These are phyloP conservation scores for Phaenicophaeus curvirostris DNA, from an alignment of 2,797 vertebrate species.

Conservation along the genomic window DNA sequence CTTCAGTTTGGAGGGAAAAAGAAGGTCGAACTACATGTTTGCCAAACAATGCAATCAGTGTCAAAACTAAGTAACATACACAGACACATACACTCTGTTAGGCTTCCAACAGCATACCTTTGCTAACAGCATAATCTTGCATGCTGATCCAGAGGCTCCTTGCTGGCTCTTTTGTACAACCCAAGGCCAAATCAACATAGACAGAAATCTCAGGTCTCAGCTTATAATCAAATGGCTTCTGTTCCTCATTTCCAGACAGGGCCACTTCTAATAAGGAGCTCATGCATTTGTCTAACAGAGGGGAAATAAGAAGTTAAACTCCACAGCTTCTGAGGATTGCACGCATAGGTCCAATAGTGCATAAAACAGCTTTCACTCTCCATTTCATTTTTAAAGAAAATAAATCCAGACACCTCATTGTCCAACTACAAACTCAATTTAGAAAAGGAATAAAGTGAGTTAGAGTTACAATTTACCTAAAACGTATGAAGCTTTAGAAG, in stretches of 20 bases:
- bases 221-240: constrained; percentile 94
- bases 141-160: constrained; percentile 96
- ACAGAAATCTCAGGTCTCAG: constrained; percentile 86
- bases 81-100: rapidly evolving
- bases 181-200: constrained; percentile 90
- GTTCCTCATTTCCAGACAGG: constrained; percentile 94
- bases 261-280: constrained; percentile 92
- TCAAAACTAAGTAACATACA: neutral
- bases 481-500: neutral
- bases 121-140: constrained; percentile 96
- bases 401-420: neutral
- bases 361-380: neutral
- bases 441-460: neutral
- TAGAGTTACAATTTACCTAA: neutral
- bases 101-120: constrained; percentile 80
- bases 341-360: neutral
- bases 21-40: neutral
- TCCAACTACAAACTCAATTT: neutral
- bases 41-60: neutral
- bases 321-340: neutral
- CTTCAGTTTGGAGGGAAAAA: neutral
- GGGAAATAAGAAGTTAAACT: constrained; percentile 11
- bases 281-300: constrained; percentile 87
- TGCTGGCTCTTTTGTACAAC: constrained; percentile 93
- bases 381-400: neutral